These are phyloP conservation scores for Monochamus saltuarius DNA, from an alignment of 1,140 invertebrate species.

Conservation along the genomic window DNA sequence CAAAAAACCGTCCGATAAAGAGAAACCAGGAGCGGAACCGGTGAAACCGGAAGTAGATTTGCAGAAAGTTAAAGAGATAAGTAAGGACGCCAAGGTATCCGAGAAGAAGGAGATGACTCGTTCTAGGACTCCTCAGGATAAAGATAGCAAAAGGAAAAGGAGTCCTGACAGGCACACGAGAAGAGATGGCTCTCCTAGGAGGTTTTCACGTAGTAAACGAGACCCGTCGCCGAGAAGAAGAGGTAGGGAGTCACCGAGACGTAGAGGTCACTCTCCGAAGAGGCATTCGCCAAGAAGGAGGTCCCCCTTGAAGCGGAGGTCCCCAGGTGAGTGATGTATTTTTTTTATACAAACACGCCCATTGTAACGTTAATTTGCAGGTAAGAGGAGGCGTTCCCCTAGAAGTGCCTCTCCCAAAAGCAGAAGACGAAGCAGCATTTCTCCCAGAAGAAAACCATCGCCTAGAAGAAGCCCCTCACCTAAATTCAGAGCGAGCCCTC, in stretches of 20 bases:
- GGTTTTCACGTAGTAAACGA: slow-evolving; percentile 16
- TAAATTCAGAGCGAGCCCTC: slow-evolving; percentile 15
- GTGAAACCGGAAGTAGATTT: not conserved
- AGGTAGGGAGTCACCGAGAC: slow-evolving; percentile 16
- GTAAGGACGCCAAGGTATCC: not conserved
- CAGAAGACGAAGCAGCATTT: slow-evolving; percentile 16
- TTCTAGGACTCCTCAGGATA: not conserved
- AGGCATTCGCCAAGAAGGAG: slow-evolving; percentile 14
- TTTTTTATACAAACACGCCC: not conserved
- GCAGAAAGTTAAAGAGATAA: not conserved
- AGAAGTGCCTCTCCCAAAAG: slow-evolving; percentile 22
- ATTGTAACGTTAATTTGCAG: slow-evolving; percentile 6
- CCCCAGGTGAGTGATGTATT: too few species aligned
- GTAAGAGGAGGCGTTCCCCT: slow-evolving; percentile 14
- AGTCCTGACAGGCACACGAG: slow-evolving; percentile 8
- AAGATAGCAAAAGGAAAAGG: slow-evolving; percentile 10
- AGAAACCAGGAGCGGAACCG: not conserved
- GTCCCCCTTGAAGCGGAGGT: slow-evolving; percentile 8
- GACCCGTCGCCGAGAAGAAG: slow-evolving; percentile 16
- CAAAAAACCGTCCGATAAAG: not conserved
- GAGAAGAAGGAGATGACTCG: not conserved
- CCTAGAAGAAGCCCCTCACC: slow-evolving; percentile 20
- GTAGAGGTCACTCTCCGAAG: slow-evolving; percentile 20
- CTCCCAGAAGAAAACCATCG: slow-evolving; percentile 23
- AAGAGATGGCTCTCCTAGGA: slow-evolving; percentile 14